Evolutionary conservation across 1,140 invertebrate species (phyloP).

Genomic region (Helicoverpa armigera): DNA sequence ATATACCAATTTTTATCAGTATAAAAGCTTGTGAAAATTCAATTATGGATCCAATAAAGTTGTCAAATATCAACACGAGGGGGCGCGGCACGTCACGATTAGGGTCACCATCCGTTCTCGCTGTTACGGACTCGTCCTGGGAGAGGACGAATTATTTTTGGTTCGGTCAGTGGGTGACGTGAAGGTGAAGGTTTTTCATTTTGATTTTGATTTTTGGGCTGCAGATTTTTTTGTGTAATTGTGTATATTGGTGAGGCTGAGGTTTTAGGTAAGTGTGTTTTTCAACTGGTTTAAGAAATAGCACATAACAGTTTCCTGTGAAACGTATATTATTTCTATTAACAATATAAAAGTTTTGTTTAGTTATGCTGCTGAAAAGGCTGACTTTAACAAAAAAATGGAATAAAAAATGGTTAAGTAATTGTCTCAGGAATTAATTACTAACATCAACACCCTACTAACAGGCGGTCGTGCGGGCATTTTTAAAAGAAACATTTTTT

Average conservation of each 20-base stretch:
- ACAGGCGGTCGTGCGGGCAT: constrained; percentile 6
- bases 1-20: constrained; percentile 69
- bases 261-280: neutral
- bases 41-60: constrained; percentile 75
- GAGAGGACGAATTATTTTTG: constrained; percentile 50
- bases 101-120: constrained; percentile 19
- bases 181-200: neutral
- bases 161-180: constrained; percentile 9
- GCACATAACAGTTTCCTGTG: neutral
- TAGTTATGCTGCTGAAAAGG: too few species aligned
- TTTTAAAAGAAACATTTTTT: constrained; percentile 54
- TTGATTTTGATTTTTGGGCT: neutral
- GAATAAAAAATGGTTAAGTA: neutral
- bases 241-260: neutral
- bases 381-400: too few species aligned
- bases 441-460: constrained; percentile 9
- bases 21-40: constrained; percentile 76
- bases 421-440: constrained; percentile 1
- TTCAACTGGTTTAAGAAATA: neutral
- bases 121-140: constrained; percentile 31
- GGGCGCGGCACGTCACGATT: constrained; percentile 45
- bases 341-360: too few species aligned
- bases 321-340: too few species aligned
- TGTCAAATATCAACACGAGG: constrained; percentile 70
- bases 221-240: neutral